phyloP scores from a whole-genome alignment of 2,113 vertebrate species.

The Oryzias celebensis region DNA sequence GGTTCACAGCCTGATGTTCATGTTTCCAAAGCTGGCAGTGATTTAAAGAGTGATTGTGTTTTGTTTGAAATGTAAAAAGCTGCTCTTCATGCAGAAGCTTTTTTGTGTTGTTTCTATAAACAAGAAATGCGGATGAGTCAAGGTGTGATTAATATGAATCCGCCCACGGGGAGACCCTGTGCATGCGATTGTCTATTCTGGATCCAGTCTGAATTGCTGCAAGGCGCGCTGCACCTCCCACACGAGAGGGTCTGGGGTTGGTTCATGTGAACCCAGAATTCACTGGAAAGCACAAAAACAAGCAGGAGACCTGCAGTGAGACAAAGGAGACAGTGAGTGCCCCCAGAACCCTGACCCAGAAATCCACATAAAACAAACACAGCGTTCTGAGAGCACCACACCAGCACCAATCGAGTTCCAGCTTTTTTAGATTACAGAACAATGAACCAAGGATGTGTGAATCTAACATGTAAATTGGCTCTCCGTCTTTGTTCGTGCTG shows the following conservation, averaged over 20 bases:
- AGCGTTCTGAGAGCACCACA: too few relatives aligned
- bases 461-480: too few relatives aligned
- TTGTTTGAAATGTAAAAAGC: neutral
- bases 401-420: too few relatives aligned
- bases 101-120: conserved; percentile 1
- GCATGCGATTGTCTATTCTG: neutral
- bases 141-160: conserved; percentile 12
- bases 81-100: neutral
- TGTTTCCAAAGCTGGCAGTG: neutral
- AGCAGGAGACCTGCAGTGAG: too few relatives aligned
- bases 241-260: neutral
- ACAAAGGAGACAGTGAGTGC: too few relatives aligned
- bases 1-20: neutral
- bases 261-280: neutral
- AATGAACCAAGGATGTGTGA: too few relatives aligned
- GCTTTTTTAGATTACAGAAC: too few relatives aligned
- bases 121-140: neutral
- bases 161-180: neutral
- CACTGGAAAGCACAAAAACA: too few relatives aligned
- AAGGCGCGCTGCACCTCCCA: neutral
- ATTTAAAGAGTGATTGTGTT: neutral
- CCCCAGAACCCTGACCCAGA: too few relatives aligned
- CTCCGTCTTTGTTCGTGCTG: too few relatives aligned
- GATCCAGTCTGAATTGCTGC: conserved; percentile 5
- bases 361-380: too few relatives aligned